phyloP scores from a whole-genome alignment of 35 echinoderm and acorn worm genomes.

The Heliocidaris tuberculata region DNA sequence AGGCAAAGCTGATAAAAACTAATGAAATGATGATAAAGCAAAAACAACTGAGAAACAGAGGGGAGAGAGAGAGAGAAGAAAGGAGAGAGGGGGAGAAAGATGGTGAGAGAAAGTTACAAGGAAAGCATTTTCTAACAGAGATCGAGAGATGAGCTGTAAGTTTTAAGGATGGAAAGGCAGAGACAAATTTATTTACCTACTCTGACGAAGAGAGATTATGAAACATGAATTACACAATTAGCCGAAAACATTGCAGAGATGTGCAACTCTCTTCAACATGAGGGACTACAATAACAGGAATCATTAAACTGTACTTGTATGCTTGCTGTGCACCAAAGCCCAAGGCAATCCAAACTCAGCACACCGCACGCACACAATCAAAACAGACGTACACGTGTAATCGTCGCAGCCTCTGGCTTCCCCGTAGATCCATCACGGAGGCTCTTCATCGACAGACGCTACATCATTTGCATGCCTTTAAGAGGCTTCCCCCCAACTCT shows the following conservation, averaged over 20 bases:
- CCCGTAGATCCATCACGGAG: neutral
- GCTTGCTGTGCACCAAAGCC: neutral
- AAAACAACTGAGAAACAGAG: neutral
- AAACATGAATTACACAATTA: neutral
- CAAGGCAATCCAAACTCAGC: neutral
- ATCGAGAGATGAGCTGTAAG: neutral
- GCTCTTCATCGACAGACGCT: constrained; percentile 11
- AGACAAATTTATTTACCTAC: neutral
- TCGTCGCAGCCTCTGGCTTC: constrained; percentile 17
- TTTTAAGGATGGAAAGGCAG: neutral
- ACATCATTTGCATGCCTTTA: constrained; percentile 47
- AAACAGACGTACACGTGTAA: constrained; percentile 37
- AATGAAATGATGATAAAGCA: neutral
- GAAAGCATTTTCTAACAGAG: neutral
- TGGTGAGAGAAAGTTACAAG: neutral
- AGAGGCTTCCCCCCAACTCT: neutral
- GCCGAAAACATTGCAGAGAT: neutral
- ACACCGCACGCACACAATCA: constrained; percentile 5
- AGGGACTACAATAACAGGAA: neutral
- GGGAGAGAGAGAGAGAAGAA: neutral
- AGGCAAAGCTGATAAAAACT: neutral
- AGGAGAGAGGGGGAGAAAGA: neutral
- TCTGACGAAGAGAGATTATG: neutral
- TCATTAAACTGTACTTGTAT: neutral
- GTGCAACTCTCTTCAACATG: neutral